phyloP scores from a whole-genome alignment of 2,888 invertebrate species.

The Anoplius nigerrimus region DNA sequence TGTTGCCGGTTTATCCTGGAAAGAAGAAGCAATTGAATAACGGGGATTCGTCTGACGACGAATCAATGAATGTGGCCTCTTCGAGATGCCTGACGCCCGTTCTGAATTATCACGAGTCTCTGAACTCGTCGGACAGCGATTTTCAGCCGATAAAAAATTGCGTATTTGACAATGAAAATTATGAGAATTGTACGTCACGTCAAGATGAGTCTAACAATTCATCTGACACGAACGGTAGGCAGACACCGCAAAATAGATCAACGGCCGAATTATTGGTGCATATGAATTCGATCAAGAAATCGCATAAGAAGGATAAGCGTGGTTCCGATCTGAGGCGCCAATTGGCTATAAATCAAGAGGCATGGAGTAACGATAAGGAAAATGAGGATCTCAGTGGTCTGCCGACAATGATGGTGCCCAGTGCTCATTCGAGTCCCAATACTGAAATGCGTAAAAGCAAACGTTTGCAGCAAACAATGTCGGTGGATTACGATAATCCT shows the following conservation, averaged over 20 bases:
- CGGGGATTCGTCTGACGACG: conserved; percentile 14
- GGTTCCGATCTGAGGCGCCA: conserved; percentile 28
- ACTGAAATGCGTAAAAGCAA: neutral
- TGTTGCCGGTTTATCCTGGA: conserved; percentile 7
- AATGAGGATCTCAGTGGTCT: neutral
- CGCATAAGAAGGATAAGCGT: conserved; percentile 68
- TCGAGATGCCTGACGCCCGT: conserved; percentile 48
- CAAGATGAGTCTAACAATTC: too few relatives aligned
- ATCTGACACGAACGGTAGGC: conserved; percentile 42
- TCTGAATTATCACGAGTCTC: neutral
- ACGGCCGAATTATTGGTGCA: conserved; percentile 56
- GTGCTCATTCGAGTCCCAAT: too few relatives aligned
- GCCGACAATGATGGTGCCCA: neutral
- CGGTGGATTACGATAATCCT: conserved; percentile 30
- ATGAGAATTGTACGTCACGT: neutral
- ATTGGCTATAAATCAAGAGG: conserved; percentile 12
- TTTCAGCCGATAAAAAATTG: neutral
- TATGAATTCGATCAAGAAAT: conserved; percentile 66
- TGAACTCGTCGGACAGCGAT: neutral
- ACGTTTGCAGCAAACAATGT: conserved; percentile 1
- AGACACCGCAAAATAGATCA: conserved; percentile 60
- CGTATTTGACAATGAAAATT: neutral
- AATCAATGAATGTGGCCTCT: conserved; percentile 13
- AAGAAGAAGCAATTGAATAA: conserved; percentile 14
- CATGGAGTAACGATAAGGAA: conserved; percentile 22